A percentile compares a stretch with the other conserved stretches of the same genome.
phyloP scores from a whole-genome alignment of 2,113 vertebrate genomes.

The Stegastes partitus region DNA sequence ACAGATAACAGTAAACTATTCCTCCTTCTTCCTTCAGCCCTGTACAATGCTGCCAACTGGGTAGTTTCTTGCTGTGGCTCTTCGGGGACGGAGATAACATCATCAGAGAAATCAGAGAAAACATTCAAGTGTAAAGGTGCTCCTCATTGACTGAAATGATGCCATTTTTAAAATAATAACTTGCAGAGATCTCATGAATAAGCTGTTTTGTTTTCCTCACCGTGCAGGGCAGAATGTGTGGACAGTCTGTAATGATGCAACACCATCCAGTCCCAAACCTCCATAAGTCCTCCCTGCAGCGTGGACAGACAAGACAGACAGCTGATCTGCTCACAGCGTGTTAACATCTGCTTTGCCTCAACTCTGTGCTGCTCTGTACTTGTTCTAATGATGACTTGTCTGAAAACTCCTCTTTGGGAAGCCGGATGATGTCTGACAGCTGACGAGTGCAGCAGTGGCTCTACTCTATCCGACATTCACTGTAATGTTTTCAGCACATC shows the following conservation, averaged over 20 bases:
- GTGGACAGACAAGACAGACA: background rate
- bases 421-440: conserved; percentile 72
- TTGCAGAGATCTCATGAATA: background rate
- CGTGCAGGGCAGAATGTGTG: conserved; percentile 63
- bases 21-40: conserved; percentile 35
- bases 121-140: conserved; percentile 47
- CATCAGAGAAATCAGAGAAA: conserved; percentile 41
- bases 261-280: conserved; percentile 1
- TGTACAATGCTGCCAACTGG: conserved; percentile 53
- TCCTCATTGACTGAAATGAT: background rate
- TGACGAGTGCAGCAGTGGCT: conserved; percentile 37
- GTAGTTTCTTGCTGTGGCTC: conserved; percentile 66
- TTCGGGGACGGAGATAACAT: conserved; percentile 25
- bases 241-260: conserved; percentile 47
- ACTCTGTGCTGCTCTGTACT: conserved; percentile 41
- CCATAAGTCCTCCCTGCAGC: conserved; percentile 3
- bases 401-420: conserved; percentile 67
- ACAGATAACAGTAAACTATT: conserved; percentile 10
- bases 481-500: background rate
- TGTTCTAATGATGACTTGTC: conserved; percentile 77
- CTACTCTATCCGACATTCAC: background rate
- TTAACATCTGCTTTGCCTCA: background rate
- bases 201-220: conserved; percentile 1
- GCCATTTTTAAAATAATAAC: background rate
- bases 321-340: background rate